Base-by-base conservation (phyloP, 1,140 invertebrate species). In the Hylaeus volcanicus region DNA sequence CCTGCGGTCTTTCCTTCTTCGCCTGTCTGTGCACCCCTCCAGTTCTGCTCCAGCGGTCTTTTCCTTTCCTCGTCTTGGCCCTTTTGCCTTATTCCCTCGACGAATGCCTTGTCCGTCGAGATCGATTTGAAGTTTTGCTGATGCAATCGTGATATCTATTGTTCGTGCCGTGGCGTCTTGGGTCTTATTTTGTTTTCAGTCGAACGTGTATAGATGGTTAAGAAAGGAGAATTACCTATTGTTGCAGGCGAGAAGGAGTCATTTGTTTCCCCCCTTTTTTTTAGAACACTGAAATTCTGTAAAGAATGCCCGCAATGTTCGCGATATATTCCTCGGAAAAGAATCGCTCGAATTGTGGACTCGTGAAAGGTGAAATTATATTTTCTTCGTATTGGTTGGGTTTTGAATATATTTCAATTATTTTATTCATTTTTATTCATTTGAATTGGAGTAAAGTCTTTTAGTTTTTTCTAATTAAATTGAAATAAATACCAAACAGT, bases 131-230 rank as follows among this genome's bases (percentile, higher is more conserved):
- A 68, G 65, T 72, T 39, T 72, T 56, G 55, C 39, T 56, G 64
- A 82, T 66, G 70, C 70, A 66, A 79, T 82, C 55, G 70, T 15
- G 12, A 74, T 77, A 12, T 61, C 39, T 45, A 60, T 37, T 39
- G 72, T 76, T 69, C n/a, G 26, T 15, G 37, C 45, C 8, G 48
- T 11, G 12, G 14, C 58, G 66, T 12, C 65, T 12, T 26, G 3
- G 43, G 12, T 74, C 26, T 61, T 64, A 68, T 68, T 45, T 68
- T 68, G 43, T 68, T 68, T 68, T 68, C 65, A 37, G 1, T 53
- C 6, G 65, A 37, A 68, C 65, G 45, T 68, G 65, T 51, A 45
- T 37, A 9, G 65, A 37, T 68, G n/a, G 65, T 68, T 68, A 51
- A 51, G 65, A 26, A 53, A 64, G 43, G 26, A 41, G 26, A 68